Base-by-base conservation (phyloP, 1,140 invertebrate genomes). In the Apis cerana region DNA sequence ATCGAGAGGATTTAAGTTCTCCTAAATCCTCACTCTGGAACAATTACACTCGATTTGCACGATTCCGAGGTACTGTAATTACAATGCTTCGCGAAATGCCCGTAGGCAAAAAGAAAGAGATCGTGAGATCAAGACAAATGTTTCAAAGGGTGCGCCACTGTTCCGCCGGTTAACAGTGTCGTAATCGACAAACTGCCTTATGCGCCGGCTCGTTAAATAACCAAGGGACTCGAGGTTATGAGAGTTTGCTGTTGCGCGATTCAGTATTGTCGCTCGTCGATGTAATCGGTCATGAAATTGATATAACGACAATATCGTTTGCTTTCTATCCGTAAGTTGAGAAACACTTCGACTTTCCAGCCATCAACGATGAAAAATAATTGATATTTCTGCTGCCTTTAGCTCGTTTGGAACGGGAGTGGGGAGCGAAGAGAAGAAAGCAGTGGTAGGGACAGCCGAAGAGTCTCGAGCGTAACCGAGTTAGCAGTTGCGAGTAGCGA, bases 141-240 rank as follows among this genome's bases (percentile, higher is more conserved):
- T 80, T 84, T 75, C 64, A 71, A 19, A 70, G 48, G 54, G 1
- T 11, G 70, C 7, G 67, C 64, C 52, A 69, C 52, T 27, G 62
- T 82, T 71, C 59, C 61, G 56, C 62, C 79, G 64, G 75, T 71
- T 76, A 86, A 90, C 84, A 90, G 87, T 89, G 80, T 70, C 75
- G 75, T 90, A 90, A 91, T 91, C 85, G 89, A 83, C 88, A 90
- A 90, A 90, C 87, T 89, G 83, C 85, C 85, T 89, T 88, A 90
- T 83, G 82, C 72, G 83, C 56, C 71, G 81, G 89, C 85, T 90
- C 89, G 82, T 91, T 90, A 90, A 91, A 90, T 91, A 90, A 90
- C 85, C 85, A 85, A 85, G 54, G 68, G 85, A 90, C 87, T 89
- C 85, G 87, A 82, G 80, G 88, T 90, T 91, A 88, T 86, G 84